Evolutionary conservation across 2,797 vertebrate genomes (phyloP), one percentile per base, ranked within the genome.

Genomic region (Linurgus olivaceus): DNA sequence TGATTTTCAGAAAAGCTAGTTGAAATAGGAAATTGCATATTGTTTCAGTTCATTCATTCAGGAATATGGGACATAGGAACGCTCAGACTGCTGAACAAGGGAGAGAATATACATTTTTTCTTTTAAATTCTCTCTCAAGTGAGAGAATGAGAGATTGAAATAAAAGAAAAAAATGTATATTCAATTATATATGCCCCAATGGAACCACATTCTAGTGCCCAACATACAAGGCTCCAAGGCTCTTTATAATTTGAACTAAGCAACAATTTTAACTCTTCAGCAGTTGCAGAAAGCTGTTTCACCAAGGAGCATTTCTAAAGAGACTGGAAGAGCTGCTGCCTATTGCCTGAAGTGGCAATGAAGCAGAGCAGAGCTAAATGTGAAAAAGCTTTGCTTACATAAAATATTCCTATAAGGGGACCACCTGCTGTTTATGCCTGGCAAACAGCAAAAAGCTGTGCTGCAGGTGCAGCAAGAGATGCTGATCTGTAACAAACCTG

Each of bases 391-490:
- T 76, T 0, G 0, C 61, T 80, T 52, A 47, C 28, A 75, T 63
- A 45, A 88, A 93, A 70, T 42, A 90, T 14, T 86, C 47, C 78
- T 76, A 1, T 33, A 71, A 78, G 55, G n/a, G 33, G 66, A 89
- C 58, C 88, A 93, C 86, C 78, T 95, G 92, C 74, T 77, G 76
- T 90, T 93, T 92, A 75, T 80, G 71, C 62, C 72, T 84, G 77
- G 94, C 86, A 83, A 90, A 90, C 73, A 85, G 80, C 59, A 87
- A 73, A 90, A 88, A 71, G 72, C 75, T 20, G 1, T 33, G 52
- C 38, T 76, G 85, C 93, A 95, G 89, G 83, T 90, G 94, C 79
- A 85, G 79, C 66, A 65, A 87, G 61, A 68, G 2, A 59, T 26
- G n/a, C 17, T 7, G 61, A 70, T 78, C 62, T 66, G 35, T 79